Base-by-base conservation (phyloP, 1,140 invertebrate species). In the Plodia interpunctella region DNA sequence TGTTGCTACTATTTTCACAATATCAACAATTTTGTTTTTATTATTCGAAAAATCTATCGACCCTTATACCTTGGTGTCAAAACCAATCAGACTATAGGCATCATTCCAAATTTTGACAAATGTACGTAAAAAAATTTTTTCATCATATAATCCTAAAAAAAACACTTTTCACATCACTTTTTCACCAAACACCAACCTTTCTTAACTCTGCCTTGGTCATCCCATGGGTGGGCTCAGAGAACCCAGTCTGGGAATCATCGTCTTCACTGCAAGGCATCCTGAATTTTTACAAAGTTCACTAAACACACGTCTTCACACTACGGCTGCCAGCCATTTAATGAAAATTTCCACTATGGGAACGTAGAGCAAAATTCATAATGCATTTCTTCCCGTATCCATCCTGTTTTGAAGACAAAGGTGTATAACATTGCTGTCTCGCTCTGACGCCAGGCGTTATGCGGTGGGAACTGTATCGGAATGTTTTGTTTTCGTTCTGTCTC, bases 401-500 rank as follows among this genome's bases (percentile, higher is more conserved):
- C 80, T 76, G 72, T 65, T 78, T 69, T 19, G 55, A 66, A 78
- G 62, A 20, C 57, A 74, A 53, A 74, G 20, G 9, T 5, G n/a
- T 4, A 64, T 71, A 76, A 32, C 74, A 54, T 51, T 38, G 60
- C 54, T 67, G 35, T 84, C 80, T 68, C 73, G 57, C 8, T 88
- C 69, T 56, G 17, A 66, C 78, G 2, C 11, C 49, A 3, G 65
- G 54, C 11, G 18, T 58, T 20, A 21, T 55, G 64, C 74, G 78
- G 35, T 89, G 87, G 84, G 87, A 89, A 89, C 75, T 85, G 84
- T 87, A 74, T 87, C 77, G 87, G 83, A 87, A 89, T 89, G 87
- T 85, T 83, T 87, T 89, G 87, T 89, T 89, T 89, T 89, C 78
- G 83, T 80, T 71, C 80, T 52, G 54, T 87, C 87, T 80, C 82